Percentiles rank a stretch among this genome's conserved stretches.
Conservation (phyloP, 2,113 vertebrate species). For the Pangasianodon hypophthalmus region DNA sequence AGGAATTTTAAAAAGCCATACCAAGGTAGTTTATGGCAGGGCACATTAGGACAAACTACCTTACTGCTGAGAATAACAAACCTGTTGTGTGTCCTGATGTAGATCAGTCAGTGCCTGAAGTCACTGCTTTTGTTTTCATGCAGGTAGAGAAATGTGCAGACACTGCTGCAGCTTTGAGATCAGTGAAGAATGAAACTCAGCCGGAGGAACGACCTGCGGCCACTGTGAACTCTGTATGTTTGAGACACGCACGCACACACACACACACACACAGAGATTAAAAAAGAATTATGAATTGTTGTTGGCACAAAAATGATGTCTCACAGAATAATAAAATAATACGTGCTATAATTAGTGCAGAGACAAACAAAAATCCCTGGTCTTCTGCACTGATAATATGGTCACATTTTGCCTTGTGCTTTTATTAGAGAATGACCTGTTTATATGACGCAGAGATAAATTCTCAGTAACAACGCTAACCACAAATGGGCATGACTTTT, state of each 20-base stretch:
- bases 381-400: background rate
- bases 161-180: conserved; percentile 81
- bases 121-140: background rate
- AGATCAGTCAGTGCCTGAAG: background rate
- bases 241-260: background rate
- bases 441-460: background rate
- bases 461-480: no score
- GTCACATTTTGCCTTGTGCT: background rate
- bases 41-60: background rate
- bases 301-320: background rate
- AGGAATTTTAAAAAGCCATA: background rate
- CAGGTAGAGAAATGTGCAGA: conserved; percentile 87
- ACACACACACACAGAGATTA: background rate
- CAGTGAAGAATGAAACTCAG: conserved; percentile 87
- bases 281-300: background rate
- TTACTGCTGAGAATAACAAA: background rate
- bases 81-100: background rate
- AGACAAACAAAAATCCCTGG: background rate
- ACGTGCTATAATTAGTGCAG: background rate
- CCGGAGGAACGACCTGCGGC: conserved; percentile 83
- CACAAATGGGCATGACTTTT: background rate
- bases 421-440: background rate
- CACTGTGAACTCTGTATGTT: conserved; percentile 82
- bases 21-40: background rate
- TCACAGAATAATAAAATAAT: background rate